Percentiles rank a stretch among this genome's conserved stretches.
Conservation (phyloP, 2,888 invertebrate species). For the Sinodicranocentrus sp. region DNA sequence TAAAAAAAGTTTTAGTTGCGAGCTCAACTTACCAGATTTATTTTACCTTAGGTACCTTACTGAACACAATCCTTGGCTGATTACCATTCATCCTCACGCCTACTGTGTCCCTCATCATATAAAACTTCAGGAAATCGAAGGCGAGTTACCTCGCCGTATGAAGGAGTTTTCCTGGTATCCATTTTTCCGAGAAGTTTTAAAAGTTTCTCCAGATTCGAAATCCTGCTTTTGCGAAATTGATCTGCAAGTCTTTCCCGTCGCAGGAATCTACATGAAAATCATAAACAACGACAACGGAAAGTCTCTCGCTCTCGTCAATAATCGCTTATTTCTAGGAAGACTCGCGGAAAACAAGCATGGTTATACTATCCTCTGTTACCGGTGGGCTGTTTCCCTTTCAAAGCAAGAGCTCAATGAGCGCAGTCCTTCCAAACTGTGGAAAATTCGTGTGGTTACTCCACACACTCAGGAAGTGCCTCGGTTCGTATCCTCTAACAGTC, state of each 20-base stretch:
- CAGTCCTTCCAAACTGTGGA: slow-evolving; percentile 51
- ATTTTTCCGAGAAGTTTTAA: slow-evolving; percentile 46
- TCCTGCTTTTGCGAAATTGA: slow-evolving; percentile 59
- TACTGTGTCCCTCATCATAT: slow-evolving; percentile 54
- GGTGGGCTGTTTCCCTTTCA: slow-evolving; percentile 36
- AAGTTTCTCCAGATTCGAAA: slow-evolving; percentile 32
- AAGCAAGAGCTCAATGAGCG: slow-evolving; percentile 7
- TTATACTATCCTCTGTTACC: slow-evolving; percentile 62
- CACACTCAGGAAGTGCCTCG: slow-evolving; percentile 17
- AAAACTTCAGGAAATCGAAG: slow-evolving; percentile 60
- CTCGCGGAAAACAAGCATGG: slow-evolving; percentile 52
- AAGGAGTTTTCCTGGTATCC: slow-evolving; percentile 53
- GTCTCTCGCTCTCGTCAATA: background rate
- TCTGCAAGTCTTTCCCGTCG: slow-evolving; percentile 46
- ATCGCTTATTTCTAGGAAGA: slow-evolving; percentile 44
- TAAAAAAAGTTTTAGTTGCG: no score
- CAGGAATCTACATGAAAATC: slow-evolving; percentile 51
- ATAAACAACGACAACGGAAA: slow-evolving; percentile 58
- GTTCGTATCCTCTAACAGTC: background rate
- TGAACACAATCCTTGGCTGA: slow-evolving; percentile 47
- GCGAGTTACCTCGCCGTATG: slow-evolving; percentile 31
- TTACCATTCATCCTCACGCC: slow-evolving; percentile 55
- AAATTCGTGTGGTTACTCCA: slow-evolving; percentile 46
- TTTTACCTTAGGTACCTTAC: slow-evolving; percentile 23
- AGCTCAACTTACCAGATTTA: no score